phyloP scores from a whole-genome alignment of 2,113 vertebrate species.

The Podiceps cristatus region DNA sequence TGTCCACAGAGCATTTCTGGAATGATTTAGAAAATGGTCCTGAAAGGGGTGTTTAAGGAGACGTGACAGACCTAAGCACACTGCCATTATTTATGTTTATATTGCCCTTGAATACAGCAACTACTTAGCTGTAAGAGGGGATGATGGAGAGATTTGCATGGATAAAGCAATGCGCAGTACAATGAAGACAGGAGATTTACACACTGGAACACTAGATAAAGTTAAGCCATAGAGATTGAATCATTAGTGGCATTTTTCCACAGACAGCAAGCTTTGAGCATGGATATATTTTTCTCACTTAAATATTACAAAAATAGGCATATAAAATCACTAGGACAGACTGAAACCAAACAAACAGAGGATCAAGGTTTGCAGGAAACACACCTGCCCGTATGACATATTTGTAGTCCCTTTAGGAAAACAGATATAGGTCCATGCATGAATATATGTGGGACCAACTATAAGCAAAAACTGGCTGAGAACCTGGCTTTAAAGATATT shows the following conservation, averaged over 20 bases:
- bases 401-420: neutral
- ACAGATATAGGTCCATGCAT: rapidly evolving
- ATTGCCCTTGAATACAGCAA: neutral
- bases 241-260: neutral
- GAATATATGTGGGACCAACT: neutral
- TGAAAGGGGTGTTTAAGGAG: neutral
- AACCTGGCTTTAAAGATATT: neutral
- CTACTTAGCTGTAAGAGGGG: neutral
- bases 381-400: neutral
- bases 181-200: neutral
- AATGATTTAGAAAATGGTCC: neutral
- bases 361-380: neutral
- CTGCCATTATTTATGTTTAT: neutral
- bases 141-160: conserved; percentile 20
- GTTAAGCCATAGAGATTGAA: neutral
- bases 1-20: neutral
- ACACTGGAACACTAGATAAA: neutral
- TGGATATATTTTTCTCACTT: neutral
- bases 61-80: neutral
- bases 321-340: neutral
- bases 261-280: neutral
- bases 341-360: neutral
- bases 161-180: neutral
- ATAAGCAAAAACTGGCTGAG: neutral
- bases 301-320: neutral